Conservation (phyloP, 2,888 invertebrate genomes). For the Tipula confusa region DNA sequence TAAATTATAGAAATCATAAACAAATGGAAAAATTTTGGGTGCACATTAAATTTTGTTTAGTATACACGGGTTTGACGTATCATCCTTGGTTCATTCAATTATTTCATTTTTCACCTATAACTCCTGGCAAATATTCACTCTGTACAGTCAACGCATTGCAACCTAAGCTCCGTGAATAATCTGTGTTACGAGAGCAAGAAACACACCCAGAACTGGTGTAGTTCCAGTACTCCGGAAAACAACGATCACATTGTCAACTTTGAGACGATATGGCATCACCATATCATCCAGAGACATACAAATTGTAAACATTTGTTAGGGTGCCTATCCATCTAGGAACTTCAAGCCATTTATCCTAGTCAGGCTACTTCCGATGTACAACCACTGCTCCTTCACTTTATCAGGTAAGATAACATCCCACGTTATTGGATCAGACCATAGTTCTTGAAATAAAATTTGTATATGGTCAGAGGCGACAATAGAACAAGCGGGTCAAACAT, state of each 20-base stretch:
- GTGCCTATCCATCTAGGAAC: no score
- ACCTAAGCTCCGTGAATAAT: conserved; percentile 84
- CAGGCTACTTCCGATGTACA: no score
- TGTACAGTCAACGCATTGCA: conserved; percentile 86
- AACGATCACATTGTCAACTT: conserved; percentile 84
- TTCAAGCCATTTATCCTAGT: no score
- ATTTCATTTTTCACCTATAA: conserved; percentile 92
- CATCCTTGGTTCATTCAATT: no score
- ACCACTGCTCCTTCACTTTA: no score
- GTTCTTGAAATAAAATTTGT: no score
- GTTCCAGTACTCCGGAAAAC: conserved; percentile 90
- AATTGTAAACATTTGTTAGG: conserved; percentile 80
- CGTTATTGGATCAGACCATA: no score
- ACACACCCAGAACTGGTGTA: conserved; percentile 76
- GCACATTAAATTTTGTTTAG: neutral
- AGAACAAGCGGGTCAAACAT: no score
- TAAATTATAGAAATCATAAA: neutral
- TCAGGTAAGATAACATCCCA: no score
- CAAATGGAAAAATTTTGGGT: neutral
- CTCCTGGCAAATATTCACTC: conserved; percentile 90
- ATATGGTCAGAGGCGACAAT: no score
- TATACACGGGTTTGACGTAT: no score
- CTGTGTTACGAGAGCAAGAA: conserved; percentile 88
- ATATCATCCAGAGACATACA: conserved; percentile 84
- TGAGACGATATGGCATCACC: conserved; percentile 90